Evolutionary conservation across 2,113 vertebrate genomes (phyloP), one percentile per base, ranked within the genome.

Genomic region (Centropristis striata): DNA sequence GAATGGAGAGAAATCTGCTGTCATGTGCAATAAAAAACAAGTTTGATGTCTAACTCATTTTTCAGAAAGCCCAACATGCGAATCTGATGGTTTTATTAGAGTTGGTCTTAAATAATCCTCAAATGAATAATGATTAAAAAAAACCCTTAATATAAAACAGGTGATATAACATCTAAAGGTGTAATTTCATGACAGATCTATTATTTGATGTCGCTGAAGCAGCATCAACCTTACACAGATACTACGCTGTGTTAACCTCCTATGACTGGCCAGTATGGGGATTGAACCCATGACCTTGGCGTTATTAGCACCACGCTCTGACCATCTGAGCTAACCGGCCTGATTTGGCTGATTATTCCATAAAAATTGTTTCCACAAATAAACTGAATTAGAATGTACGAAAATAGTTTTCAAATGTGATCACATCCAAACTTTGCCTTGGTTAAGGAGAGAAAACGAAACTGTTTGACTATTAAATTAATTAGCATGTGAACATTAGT

Each of bases 271-370:
- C 93, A 63, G 81, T 91, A 90, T 76, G 79, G 91, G 91, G 78
- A 86, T 93, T 85, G 83, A 91, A 93, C 87, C 90, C 84, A 71
- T 75, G 79, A 92, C 88, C 86, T 93, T 92, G 84, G 88, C 89
- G 81, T 93, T 91, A 91, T 92, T 93, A 91, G 90, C 90, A 92
- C 90, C 86, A 92, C 86, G 82, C 86, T 92, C 89, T 94, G 90
- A 90, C 89, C 90, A 92, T 73, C 87, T 91, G 89, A 92, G 91
- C 86, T 92, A 93, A 92, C 86, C 80, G 85, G 84, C 88, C 82
- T n/a, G n/a, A n/a, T n/a, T n/a, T n/a, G n/a, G n/a, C n/a, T n/a
- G n/a, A n/a, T n/a, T n/a, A n/a, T n/a, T n/a, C n/a, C n/a, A n/a
- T n/a, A n/a, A n/a, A n/a, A n/a, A n/a, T n/a, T n/a, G n/a, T n/a